These are phyloP conservation scores for Poecile montanus DNA, from an alignment of 2,797 vertebrate genomes.

Conservation along the genomic window DNA sequence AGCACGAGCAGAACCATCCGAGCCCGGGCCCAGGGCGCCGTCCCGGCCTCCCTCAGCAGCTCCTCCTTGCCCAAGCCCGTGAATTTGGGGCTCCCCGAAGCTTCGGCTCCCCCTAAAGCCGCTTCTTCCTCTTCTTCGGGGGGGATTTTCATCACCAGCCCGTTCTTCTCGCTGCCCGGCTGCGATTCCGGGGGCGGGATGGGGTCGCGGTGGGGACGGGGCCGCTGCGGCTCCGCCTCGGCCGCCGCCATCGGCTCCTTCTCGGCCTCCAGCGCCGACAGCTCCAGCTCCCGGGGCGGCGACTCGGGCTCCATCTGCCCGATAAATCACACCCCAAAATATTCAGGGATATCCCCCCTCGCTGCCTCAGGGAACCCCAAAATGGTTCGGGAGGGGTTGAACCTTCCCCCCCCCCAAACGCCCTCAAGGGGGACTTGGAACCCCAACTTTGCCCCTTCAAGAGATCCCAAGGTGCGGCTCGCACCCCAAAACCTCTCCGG, in stretches of 20 bases:
- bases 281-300: background rate
- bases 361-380: too few species aligned
- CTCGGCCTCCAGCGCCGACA: background rate
- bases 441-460: too few species aligned
- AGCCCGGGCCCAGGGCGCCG: background rate
- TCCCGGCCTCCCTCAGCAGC: background rate
- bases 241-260: background rate
- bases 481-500: background rate
- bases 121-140: background rate
- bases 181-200: background rate
- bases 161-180: background rate
- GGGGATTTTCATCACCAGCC: background rate
- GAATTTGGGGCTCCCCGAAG: background rate
- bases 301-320: background rate
- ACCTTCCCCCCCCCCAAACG: too few species aligned
- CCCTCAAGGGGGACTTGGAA: background rate
- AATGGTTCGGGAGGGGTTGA: too few species aligned
- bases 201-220: background rate
- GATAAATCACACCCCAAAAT: too few species aligned
- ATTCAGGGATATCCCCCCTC: background rate
- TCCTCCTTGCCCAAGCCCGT: background rate
- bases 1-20: background rate
- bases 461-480: accelerated
- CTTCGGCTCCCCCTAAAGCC: accelerated
- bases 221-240: background rate